These are phyloP conservation scores for Oscheius sp. DNA, from an alignment of 2,888 invertebrate species.

Conservation along the genomic window DNA sequence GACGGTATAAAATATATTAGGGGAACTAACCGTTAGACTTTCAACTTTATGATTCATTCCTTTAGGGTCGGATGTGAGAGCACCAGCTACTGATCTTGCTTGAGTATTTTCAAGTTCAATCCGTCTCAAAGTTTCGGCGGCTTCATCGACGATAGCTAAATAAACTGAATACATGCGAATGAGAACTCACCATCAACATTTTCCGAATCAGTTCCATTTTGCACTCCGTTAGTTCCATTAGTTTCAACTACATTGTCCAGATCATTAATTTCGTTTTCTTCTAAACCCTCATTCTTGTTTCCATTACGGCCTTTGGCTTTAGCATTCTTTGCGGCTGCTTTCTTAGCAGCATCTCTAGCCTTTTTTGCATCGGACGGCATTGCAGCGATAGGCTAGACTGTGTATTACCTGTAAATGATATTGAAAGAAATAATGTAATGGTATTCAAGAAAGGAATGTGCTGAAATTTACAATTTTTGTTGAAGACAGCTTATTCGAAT, in stretches of 20 bases:
- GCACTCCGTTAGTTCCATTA: conserved; percentile 29
- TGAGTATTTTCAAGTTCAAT: conserved; percentile 86
- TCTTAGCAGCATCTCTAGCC: conserved; percentile 95
- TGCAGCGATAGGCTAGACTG: conserved; percentile 12
- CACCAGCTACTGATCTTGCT: conserved; percentile 91
- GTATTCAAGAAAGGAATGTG: too few relatives aligned
- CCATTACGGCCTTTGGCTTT: conserved; percentile 33
- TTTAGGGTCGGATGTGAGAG: conserved; percentile 90
- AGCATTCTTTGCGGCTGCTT: conserved; percentile 77
- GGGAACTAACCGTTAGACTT: conserved; percentile 43
- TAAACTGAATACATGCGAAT: neutral
- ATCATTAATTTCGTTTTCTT: too few relatives aligned
- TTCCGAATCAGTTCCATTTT: conserved; percentile 21
- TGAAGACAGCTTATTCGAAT: too few relatives aligned
- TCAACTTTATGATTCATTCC: conserved; percentile 93
- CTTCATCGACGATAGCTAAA: conserved; percentile 59
- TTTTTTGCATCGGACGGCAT: conserved; percentile 99
- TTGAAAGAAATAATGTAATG: too few relatives aligned
- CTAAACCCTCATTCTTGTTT: conserved; percentile 27
- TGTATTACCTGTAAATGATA: conserved; percentile 32
- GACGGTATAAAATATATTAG: neutral
- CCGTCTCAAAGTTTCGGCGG: conserved; percentile 68
- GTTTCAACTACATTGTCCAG: neutral
- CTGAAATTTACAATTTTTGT: too few relatives aligned
- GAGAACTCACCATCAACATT: conserved; percentile 23